Evolutionary conservation across 2,113 vertebrate genomes (phyloP).

Genomic region (Gila orcuttii): DNA sequence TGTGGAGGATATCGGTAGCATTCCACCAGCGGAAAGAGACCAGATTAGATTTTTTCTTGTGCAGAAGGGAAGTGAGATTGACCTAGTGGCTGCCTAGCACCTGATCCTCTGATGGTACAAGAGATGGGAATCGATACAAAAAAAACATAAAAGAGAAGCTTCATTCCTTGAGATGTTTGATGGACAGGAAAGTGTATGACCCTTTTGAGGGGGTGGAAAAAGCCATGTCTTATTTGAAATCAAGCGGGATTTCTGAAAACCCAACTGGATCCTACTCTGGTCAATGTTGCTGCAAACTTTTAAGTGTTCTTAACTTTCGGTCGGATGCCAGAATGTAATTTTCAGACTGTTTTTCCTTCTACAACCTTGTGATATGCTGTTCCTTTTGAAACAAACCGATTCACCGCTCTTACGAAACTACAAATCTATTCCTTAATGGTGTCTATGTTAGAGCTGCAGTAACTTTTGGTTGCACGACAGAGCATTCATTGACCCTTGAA

Average conservation of each 20-base stretch:
- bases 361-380: neutral
- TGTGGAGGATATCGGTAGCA: neutral
- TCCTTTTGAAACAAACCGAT: neutral
- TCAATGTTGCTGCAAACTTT: neutral
- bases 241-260: neutral
- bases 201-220: neutral
- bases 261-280: neutral
- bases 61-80: neutral
- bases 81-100: conserved; percentile 13
- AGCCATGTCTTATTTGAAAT: neutral
- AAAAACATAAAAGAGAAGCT: neutral
- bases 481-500: neutral
- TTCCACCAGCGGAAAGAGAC: conserved; percentile 1
- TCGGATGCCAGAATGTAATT: neutral
- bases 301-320: neutral
- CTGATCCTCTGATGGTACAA: conserved; percentile 13
- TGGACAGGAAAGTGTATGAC: neutral
- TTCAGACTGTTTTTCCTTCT: neutral
- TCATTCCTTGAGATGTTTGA: neutral
- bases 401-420: neutral
- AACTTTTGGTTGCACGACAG: neutral
- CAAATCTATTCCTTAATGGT: neutral
- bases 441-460: neutral
- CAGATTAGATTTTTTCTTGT: conserved; percentile 24
- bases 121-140: conserved; percentile 11